Base-by-base conservation (phyloP, 1,140 invertebrate genomes). In the Metaphire vulgaris region DNA sequence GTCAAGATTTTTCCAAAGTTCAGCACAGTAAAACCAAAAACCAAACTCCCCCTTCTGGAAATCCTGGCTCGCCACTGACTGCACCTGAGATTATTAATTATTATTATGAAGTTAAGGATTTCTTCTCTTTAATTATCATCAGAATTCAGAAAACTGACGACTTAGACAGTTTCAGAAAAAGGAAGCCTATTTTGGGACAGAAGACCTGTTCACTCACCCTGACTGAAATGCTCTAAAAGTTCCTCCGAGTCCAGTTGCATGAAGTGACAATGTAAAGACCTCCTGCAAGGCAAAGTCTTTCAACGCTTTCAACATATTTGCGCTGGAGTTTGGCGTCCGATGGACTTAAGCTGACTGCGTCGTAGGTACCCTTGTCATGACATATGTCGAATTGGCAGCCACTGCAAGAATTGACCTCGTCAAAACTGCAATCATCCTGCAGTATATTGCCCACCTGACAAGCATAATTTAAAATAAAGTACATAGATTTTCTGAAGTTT, bases 331-430 rank as follows among this genome's bases (percentile, higher is more conserved):
- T 87, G 0, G 91, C 85, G 82, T 92, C 87, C 0, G 91, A 89
- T 0, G 92, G 91, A 82, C 89, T 90, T 2, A 97, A 85, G 82
- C 92, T 92, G 66, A 97, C 91, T 0, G 95, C 94, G 88, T 97
- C 94, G 84, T 95, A 97, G 0, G 95, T 97, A 0, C 96, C 95
- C 87, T 97, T 97, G 84, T 97, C 94, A 72, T 95, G 89, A 77
- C 81, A 81, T 1, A 85, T 71, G 74, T 83, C 79, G 77, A 83
- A 86, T 71, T 80, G 69, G 2, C 76, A 14, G 72, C 77, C 69
- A 74, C 70, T 16, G 72, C 72, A 56, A 28, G 76, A 72, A 29
- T 71, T 77, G 33, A 75, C 70, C 26, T 75, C 73, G 26, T 79
- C 79, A 72, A 41, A 68, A 6, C 32, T 1, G 1, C 31, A 32